Percentiles rank a stretch among this genome's conserved stretches.
phyloP scores from a whole-genome alignment of 2,113 vertebrate species.

The Nesogale talazaci region DNA sequence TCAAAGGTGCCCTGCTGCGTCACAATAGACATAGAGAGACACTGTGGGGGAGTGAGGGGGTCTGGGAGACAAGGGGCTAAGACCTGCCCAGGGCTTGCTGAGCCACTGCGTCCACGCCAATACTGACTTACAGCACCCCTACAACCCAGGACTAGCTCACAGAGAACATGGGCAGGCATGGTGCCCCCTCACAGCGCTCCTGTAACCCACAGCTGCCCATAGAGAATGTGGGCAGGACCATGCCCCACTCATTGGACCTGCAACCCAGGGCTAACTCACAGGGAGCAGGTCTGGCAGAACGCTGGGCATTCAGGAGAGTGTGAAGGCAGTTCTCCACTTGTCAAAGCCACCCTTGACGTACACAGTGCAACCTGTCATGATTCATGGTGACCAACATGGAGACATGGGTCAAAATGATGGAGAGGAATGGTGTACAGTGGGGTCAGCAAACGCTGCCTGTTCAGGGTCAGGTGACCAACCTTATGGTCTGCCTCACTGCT shows the following conservation, averaged over 20 bases:
- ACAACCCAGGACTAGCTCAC: neutral
- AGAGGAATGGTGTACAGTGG: fast-evolving
- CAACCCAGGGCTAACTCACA: no score
- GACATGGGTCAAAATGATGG: neutral
- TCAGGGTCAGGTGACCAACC: neutral
- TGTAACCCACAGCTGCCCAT: no score
- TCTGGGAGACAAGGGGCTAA: no score
- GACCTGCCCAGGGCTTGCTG: no score
- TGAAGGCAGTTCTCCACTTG: neutral
- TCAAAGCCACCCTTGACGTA: neutral
- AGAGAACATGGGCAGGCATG: neutral
- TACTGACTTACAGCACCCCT: no score
- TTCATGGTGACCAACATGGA: neutral
- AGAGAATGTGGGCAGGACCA: no score
- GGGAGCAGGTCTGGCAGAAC: neutral
- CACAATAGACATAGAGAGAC: neutral
- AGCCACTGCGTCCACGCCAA: no score
- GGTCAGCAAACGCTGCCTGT: neutral
- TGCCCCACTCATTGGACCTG: no score
- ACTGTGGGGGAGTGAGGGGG: no score
- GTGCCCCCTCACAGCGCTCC: no score
- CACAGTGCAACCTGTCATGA: neutral
- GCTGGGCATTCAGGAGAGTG: neutral
- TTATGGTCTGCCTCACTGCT: neutral
- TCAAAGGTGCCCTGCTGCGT: neutral